Conservation (phyloP, 2,113 vertebrate species). For the Vombatus ursinus region DNA sequence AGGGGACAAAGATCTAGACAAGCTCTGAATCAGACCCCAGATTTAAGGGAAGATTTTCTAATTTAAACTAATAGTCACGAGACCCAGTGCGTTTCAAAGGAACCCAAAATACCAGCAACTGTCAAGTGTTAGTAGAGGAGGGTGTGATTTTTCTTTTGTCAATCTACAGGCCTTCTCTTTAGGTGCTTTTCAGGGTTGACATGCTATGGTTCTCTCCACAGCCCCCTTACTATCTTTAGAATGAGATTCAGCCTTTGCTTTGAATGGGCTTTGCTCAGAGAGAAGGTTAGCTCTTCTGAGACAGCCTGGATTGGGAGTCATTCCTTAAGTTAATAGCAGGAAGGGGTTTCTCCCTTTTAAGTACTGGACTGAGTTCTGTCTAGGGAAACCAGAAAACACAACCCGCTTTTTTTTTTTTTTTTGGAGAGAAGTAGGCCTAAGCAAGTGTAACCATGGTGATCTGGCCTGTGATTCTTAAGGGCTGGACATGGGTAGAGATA, state of each 20-base stretch:
- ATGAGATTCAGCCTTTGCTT: not conserved
- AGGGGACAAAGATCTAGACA: not conserved
- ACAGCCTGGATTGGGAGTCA: not conserved
- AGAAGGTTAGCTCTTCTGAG: not conserved
- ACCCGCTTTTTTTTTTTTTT: not conserved
- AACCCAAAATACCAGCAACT: not conserved
- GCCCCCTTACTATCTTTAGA: conserved; percentile 5
- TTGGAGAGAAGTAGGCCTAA: not conserved
- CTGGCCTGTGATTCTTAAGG: not conserved
- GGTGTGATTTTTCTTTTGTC: not conserved
- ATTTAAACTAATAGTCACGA: not conserved
- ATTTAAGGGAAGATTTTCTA: not conserved
- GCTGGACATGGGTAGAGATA: not conserved
- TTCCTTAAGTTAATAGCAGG: conserved; percentile 24
- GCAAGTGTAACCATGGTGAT: not conserved
- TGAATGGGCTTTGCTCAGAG: conserved; percentile 5
- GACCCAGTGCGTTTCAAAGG: not conserved
- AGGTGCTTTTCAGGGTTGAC: not conserved
- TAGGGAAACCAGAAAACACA: not conserved
- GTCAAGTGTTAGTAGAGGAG: not conserved
- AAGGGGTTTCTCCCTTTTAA: conserved; percentile 28
- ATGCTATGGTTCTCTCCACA: not conserved
- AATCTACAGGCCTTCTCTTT: not conserved
- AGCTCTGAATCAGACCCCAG: not conserved
- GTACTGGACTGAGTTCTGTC: not conserved